Percentiles rank a stretch among this genome's conserved stretches.
Evolutionary conservation across 2,888 invertebrate species (phyloP).

Genomic region (Sepiola atlantica): DNA sequence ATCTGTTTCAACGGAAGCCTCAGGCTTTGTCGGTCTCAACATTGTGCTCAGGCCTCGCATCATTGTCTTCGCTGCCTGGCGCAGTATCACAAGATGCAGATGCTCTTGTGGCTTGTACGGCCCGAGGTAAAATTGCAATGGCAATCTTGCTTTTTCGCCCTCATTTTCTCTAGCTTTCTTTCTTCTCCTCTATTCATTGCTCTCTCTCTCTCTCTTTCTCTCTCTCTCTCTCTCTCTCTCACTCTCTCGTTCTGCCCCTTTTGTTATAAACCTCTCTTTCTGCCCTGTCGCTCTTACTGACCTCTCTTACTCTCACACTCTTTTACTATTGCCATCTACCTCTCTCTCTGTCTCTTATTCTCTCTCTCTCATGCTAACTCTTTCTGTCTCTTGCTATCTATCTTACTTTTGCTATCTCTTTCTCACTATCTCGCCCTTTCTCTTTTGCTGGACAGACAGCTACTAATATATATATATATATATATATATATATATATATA

Average conservation of each 20-base stretch:
- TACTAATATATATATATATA: too few species aligned
- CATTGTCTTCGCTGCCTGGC: neutral
- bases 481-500: too few species aligned
- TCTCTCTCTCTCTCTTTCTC: neutral
- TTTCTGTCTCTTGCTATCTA: neutral
- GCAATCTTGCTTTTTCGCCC: neutral
- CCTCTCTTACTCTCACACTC: too few species aligned
- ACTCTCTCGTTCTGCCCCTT: neutral
- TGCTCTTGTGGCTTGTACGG: neutral
- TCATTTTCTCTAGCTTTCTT: neutral
- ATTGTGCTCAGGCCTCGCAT: neutral
- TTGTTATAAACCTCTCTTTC: too few species aligned
- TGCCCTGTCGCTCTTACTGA: too few species aligned
- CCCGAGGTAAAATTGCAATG: neutral
- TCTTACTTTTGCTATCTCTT: neutral
- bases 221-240: neutral
- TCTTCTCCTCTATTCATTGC: neutral
- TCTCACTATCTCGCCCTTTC: neutral
- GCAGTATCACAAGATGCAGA: slow-evolving; percentile 13
- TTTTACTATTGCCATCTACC: too few species aligned
- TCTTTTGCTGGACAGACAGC: too few species aligned
- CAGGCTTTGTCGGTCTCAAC: slow-evolving; percentile 22
- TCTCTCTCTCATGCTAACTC: neutral
- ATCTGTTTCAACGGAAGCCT: slow-evolving; percentile 32
- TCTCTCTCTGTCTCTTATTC: neutral